Base-by-base conservation (phyloP, 35 echinoderm and acorn worm species). In the Hemicentrotus pulcherrimus region DNA sequence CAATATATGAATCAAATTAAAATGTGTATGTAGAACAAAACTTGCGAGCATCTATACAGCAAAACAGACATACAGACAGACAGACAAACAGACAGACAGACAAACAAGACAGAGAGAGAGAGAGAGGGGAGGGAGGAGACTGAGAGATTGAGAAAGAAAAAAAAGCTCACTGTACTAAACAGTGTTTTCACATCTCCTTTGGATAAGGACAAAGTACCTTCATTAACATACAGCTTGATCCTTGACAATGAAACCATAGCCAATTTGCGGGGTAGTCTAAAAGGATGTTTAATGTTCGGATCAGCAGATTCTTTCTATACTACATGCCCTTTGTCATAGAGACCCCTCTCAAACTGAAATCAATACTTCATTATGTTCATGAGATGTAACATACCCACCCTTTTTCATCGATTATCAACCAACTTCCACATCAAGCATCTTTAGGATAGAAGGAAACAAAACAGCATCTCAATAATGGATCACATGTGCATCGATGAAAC, bases 161-260 rank as follows among this genome's bases (percentile, higher is more conserved):
- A 78, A 28, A 78, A 59, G 9, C 10, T 13, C 1, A 59, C 52
- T 59, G 11, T 16, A 78, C 65, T 41, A 78, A 0, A 78, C 88
- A 90, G 88, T 90, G 88, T 45, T 45, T 90, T 90, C 88, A 90
- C 31, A 90, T 90, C 88, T 90, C 88, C 88, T 78, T 28, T 78
- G 65, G 65, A 78, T 78, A 22, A 59, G 65, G 65, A 78, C 50
- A 55, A 55, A 55, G 50, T 55, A 55, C 65, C 24, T n/a, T 78
- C 65, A 28, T 78, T 78, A 78, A n/a, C 65, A 28, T 28, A 22
- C 65, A 78, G 28, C 15, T 78, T n/a, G 65, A n/a, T n/a, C 65
- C 19, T n/a, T 28, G 65, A n/a, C 52, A 28, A 15, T 78, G 6
- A 78, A 22, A 78, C 19, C 28, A n/a, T 5, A 8, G 65, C 65